Evolutionary conservation across 2,888 invertebrate species (phyloP), one percentile per base, ranked within the genome.

Genomic region (Keiferia lycopersicella): DNA sequence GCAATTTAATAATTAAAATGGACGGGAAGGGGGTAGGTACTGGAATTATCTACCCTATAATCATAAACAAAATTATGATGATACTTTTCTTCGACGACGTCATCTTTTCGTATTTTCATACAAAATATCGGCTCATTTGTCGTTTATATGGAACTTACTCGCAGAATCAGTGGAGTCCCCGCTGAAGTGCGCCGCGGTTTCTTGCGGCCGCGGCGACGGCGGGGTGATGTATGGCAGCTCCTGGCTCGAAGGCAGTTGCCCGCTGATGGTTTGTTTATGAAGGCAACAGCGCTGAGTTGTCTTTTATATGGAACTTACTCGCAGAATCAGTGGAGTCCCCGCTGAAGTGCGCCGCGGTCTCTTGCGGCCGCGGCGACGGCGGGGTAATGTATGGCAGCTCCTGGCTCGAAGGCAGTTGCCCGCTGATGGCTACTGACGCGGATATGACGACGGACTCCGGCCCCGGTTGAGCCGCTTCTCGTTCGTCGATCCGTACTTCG

Each of bases 181-280:
- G 79, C 97, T 97, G 80, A 97, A 97, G 83, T 97, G 95, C 57
- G 94, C 92, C 58, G 92, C 68, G 71, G 86, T 74, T 66, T 86
- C 82, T 1, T 79, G 80, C 2, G 87, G 86, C 0, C 85, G 88
- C 71, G 82, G 94, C 75, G 79, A 96, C 84, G 71, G 97, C 60
- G 97, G 97, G 11, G 97, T 97, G 94, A 97, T 97, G 82, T 97
- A 97, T 0, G 97, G 97, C 77, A 97, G 88, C 81, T 97, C 97
- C 81, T 96, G 96, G 81, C 96, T 97, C 50, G 97, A 97, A 45
- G 97, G 96, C 70, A 97, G 93, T 78, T 95, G 95, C 14, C 97
- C 97, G 64, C 96, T 95, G 74, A 97, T 97, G 7, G 97, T 97
- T 59, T 14, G 18, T 10, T 53, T 22, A 12, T n/a, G n/a, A n/a